Base-by-base conservation (phyloP, 92 coral and sea anemone genomes). In the Porites divaricata region DNA sequence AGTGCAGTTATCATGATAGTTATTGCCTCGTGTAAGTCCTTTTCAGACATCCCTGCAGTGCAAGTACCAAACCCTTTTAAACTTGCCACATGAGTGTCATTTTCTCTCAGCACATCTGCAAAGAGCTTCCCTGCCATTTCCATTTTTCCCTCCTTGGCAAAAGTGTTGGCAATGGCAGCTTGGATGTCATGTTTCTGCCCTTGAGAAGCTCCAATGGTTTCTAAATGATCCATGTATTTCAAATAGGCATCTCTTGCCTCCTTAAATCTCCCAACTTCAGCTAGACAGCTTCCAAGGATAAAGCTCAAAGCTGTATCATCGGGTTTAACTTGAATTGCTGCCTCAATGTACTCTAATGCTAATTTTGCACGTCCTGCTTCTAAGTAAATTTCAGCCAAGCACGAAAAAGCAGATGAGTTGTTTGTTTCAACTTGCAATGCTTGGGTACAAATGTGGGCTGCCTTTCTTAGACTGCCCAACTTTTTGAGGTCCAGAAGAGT, bases 11-110 rank as follows among this genome's bases (percentile, higher is more conserved):
- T 17, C 58, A 88, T 52, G 23, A 88, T 72, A 25, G 77, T 25
- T 25, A 88, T 57, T 8, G 91, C 74, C 63, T 83, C 91, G 17
- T 88, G 91, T 19, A 83, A 53, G 76, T 77, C 79, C 41, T 70
- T 70, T 74, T 69, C 67, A 58, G 79, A 68, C 13, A 49, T 70
- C 76, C 75, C 91, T 70, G 84, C 88, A 59, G 81, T 83, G 35
- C 59, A 62, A 10, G 84, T 54, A 28, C 88, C 91, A 70, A 68
- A 88, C 13, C 86, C 75, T 41, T 51, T 83, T 12, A 88, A 67
- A 54, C 74, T 86, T n/a, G 77, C 88, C 11, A 59, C 45, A 10
- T 88, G 85, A 13, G 85, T 71, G 26, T 53, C 57, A 26, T 83
- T 81, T 67, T 75, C 63, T 22, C 58, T 88, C 48, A 88, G 63